phyloP scores from a whole-genome alignment of 2,113 vertebrate species.

The Gymnocephalus cernua region DNA sequence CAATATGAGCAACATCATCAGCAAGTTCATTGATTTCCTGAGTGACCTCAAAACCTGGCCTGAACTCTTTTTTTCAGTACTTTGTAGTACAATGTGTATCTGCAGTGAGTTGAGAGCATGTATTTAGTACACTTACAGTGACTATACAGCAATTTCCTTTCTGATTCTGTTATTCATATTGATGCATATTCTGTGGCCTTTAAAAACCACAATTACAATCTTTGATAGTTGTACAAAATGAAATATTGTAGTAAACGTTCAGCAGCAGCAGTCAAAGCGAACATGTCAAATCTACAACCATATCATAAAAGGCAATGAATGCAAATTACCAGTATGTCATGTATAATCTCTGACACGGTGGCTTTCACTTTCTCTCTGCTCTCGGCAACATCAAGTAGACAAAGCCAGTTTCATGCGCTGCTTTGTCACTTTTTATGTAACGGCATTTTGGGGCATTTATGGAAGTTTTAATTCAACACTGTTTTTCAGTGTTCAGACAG shows the following conservation, averaged over 20 bases:
- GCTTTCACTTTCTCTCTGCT: not conserved
- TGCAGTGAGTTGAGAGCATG: not conserved
- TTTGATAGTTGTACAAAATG: not conserved
- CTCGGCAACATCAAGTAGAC: too few relatives aligned
- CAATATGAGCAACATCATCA: conserved; percentile 2
- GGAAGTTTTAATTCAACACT: not conserved
- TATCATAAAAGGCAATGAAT: not conserved
- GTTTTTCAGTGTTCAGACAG: not conserved
- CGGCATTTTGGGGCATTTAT: not conserved
- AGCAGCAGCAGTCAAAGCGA: too few relatives aligned
- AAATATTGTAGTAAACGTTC: too few relatives aligned
- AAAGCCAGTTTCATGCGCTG: not conserved
- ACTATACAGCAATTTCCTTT: not conserved
- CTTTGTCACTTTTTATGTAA: not conserved
- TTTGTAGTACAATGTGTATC: not conserved
- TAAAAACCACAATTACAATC: not conserved
- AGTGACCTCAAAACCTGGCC: conserved; percentile 15
- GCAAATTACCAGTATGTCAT: not conserved
- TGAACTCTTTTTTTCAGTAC: not conserved
- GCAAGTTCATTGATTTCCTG: conserved; percentile 32
- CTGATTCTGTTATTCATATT: not conserved
- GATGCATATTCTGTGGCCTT: not conserved
- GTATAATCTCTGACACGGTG: not conserved
- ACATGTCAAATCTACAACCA: too few relatives aligned
- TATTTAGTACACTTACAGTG: not conserved